Conservation (phyloP, 2,888 invertebrate species). For the Pardosa pseudoannulata region DNA sequence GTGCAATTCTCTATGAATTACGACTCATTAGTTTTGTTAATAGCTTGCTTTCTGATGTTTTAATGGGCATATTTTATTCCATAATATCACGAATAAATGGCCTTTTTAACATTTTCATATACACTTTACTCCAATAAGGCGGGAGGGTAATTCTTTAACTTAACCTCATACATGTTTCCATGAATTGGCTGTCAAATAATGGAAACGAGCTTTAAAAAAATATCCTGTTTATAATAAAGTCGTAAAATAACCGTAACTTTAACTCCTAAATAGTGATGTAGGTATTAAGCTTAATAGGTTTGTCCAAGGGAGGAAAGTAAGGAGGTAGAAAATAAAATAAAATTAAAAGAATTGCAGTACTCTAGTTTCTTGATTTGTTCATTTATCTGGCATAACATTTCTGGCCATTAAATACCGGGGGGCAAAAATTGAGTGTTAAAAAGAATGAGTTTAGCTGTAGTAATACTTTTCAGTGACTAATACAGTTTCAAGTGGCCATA, state of each 20-base stretch:
- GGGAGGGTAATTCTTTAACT: slow-evolving; percentile 8
- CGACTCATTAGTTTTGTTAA: slow-evolving; percentile 60
- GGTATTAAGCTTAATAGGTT: slow-evolving; percentile 57
- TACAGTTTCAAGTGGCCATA: background rate
- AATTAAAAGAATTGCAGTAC: no score
- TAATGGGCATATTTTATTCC: slow-evolving; percentile 50
- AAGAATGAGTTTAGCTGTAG: background rate
- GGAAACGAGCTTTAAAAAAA: background rate
- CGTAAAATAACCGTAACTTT: slow-evolving; percentile 68
- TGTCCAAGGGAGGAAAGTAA: slow-evolving; percentile 44
- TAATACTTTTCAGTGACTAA: background rate
- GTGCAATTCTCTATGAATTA: slow-evolving; percentile 36
- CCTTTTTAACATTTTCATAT: slow-evolving; percentile 27
- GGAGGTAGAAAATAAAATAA: no score
- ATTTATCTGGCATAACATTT: slow-evolving; percentile 39
- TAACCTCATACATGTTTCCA: slow-evolving; percentile 24
- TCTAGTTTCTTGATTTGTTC: slow-evolving; percentile 52
- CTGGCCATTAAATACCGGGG: slow-evolving; percentile 51
- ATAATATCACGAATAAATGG: slow-evolving; percentile 32
- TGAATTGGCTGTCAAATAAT: slow-evolving; percentile 43
- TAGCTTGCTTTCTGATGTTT: slow-evolving; percentile 20
- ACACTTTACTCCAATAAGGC: background rate
- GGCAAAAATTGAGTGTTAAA: slow-evolving; percentile 56
- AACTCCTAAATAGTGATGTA: slow-evolving; percentile 28
- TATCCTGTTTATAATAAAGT: slow-evolving; percentile 67